phyloP scores from a whole-genome alignment of 2,797 vertebrate genomes.

The Eptatretus atami region DNA sequence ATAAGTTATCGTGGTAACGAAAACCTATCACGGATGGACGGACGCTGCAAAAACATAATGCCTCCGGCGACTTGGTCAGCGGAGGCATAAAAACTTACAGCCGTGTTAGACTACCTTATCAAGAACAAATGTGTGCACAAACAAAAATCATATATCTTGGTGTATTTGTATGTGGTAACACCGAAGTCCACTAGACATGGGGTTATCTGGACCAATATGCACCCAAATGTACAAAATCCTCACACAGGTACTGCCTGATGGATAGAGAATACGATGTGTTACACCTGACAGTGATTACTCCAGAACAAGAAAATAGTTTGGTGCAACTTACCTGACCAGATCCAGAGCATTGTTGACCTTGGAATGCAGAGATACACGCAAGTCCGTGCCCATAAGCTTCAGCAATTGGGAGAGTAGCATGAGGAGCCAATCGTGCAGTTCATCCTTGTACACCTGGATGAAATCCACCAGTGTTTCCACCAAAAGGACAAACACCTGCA shows the following conservation, averaged over 20 bases:
- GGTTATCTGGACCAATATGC: no score
- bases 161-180: no score
- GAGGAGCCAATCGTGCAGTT: constrained; percentile 83
- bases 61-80: no score
- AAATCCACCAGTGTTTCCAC: constrained; percentile 91
- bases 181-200: no score
- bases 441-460: constrained; percentile 57
- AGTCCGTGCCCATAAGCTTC: constrained; percentile 85
- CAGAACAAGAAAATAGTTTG: neutral
- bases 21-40: no score
- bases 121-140: no score
- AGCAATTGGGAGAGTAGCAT: constrained; percentile 72
- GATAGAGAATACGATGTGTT: neutral
- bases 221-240: neutral
- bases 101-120: no score
- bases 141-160: no score
- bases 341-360: constrained; percentile 86
- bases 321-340: constrained; percentile 34
- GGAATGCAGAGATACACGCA: constrained; percentile 70
- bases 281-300: neutral
- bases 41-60: no score
- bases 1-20: no score
- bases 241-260: neutral
- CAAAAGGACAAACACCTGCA: constrained; percentile 97
- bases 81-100: no score